Conservation (phyloP, 1,140 invertebrate species). For the Sinella curviseta region DNA sequence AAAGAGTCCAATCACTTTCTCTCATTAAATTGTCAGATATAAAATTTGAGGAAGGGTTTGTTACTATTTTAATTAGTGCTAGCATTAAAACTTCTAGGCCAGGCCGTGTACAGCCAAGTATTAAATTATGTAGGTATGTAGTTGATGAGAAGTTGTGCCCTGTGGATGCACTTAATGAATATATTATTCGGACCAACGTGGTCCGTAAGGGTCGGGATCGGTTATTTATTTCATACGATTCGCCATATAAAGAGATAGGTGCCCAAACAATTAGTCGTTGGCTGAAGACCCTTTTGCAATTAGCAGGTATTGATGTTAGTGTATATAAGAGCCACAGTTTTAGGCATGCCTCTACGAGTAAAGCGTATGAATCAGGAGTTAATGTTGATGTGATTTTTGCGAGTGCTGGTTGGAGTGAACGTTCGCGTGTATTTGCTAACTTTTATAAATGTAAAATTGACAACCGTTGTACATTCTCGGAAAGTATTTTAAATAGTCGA, state of each 20-base stretch:
- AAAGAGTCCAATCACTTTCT: conserved; percentile 18
- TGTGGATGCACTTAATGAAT: not conserved
- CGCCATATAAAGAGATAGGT: not conserved
- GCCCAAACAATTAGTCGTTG: not conserved
- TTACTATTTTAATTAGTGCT: not conserved
- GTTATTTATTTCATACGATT: not conserved
- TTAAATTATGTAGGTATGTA: not conserved
- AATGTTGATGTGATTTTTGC: not conserved
- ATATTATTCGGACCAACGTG: not conserved
- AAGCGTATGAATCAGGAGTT: not conserved
- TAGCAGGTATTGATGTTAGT: too few relatives aligned
- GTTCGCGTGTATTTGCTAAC: not conserved
- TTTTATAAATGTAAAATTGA: too few relatives aligned
- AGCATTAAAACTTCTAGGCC: conserved; percentile 23
- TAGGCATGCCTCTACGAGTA: too few relatives aligned
- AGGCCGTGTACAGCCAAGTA: not conserved
- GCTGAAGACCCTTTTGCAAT: not conserved
- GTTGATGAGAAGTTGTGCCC: too few relatives aligned
- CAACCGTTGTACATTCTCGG: not conserved
- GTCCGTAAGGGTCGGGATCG: not conserved
- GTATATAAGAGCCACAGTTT: too few relatives aligned
- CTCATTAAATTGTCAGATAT: conserved; percentile 12
- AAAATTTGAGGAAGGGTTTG: not conserved
- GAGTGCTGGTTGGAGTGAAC: not conserved
- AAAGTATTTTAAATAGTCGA: not conserved